Conservation (phyloP, 92 coral and sea anemone genomes). For the Bergia puertoricense region DNA sequence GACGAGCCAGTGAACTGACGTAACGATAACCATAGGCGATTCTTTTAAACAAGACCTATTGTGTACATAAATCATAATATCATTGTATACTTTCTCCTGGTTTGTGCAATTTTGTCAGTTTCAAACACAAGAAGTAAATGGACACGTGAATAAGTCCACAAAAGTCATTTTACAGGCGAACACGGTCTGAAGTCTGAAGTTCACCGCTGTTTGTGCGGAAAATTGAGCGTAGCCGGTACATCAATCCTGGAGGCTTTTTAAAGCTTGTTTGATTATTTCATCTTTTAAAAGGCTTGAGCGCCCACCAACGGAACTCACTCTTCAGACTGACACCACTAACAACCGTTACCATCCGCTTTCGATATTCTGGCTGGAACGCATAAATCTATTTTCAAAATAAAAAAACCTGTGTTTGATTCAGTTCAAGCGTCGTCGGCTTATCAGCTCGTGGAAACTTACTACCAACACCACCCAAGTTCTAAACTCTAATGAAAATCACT, state of each 20-base stretch:
- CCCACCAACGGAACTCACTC: neutral
- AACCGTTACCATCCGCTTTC: neutral
- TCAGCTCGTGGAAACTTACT: neutral
- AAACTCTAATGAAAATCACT: neutral
- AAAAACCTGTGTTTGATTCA: neutral
- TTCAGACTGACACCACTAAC: neutral
- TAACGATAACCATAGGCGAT: neutral
- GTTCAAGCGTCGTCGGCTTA: neutral
- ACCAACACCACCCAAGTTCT: neutral
- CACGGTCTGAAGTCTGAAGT: neutral
- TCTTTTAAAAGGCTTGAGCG: neutral
- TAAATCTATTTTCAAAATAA: too few relatives aligned
- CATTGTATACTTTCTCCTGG: neutral
- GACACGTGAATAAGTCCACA: neutral
- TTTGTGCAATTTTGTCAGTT: neutral
- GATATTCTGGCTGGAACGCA: neutral
- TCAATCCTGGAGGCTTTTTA: neutral
- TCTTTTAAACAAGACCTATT: conserved; percentile 5
- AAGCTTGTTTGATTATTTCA: conserved; percentile 3
- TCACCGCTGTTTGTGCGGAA: neutral
- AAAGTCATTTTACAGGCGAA: neutral
- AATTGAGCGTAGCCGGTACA: neutral
- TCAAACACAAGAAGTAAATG: neutral
- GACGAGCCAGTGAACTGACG: conserved; percentile 9
- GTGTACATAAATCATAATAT: neutral